These are phyloP conservation scores for Sipha maydis DNA, from an alignment of 2,888 invertebrate species.

Conservation along the genomic window DNA sequence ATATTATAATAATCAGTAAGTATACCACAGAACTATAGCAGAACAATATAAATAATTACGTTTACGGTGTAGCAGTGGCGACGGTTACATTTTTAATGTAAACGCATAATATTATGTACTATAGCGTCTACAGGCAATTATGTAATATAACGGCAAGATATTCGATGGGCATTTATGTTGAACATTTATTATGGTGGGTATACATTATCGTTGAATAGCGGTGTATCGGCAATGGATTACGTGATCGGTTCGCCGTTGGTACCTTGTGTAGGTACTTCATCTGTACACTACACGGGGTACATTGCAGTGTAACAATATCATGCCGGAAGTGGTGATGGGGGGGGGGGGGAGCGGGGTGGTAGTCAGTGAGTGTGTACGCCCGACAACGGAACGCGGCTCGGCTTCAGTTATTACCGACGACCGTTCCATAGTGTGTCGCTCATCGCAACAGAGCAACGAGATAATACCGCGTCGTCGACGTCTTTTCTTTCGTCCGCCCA, in stretches of 20 bases:
- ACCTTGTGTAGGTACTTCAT: not conserved
- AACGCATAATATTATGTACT: no score
- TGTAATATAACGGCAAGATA: no score
- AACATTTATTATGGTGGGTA: no score
- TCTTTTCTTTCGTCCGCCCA: not conserved
- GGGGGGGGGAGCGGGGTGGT: not conserved
- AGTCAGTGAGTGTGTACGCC: slow-evolving; percentile 18
- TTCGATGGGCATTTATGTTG: not conserved
- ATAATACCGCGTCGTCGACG: not conserved
- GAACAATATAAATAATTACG: no score
- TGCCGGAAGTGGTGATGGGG: not conserved
- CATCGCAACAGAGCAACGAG: not conserved
- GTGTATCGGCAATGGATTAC: not conserved
- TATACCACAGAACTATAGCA: no score
- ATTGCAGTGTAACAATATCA: no score
- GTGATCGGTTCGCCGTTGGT: not conserved
- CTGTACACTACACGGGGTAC: not conserved
- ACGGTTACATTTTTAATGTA: no score
- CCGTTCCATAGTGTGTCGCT: not conserved
- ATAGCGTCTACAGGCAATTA: no score
- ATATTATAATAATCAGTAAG: no score
- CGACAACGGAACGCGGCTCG: slow-evolving; percentile 49
- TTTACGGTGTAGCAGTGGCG: no score
- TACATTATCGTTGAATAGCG: no score
- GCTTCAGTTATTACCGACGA: not conserved